Base-by-base conservation (phyloP, 2,888 invertebrate genomes). In the Melanargia galathea region DNA sequence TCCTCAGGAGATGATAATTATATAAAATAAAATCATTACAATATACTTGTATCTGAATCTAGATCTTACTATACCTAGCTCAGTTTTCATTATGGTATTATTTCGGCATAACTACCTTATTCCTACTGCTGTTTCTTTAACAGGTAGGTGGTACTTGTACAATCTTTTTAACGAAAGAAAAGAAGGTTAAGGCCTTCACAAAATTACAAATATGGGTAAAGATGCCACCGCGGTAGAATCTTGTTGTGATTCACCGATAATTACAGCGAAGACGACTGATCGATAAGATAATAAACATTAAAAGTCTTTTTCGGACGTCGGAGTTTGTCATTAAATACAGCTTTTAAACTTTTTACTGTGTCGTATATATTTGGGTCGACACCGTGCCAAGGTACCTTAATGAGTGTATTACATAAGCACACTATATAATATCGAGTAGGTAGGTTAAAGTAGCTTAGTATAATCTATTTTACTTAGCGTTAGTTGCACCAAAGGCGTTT, bases 141-240 rank as follows among this genome's bases (percentile, higher is more conserved):
- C 30, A 8, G n/a, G n/a, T n/a, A n/a, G n/a, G 16, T 7, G n/a
- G 43, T 45, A 35, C 13, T 35, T 6, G 13, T 35, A 20, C 52
- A 16, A 4, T 16, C 10, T 18, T 30, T 30, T 20, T 20, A 18
- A 48, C 22, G 10, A 48, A 16, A 18, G 11, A 46, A 54, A 59
- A 67, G 38, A 51, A 57, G 62, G 62, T 60, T 33, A 65, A 63
- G 67, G 67, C 46, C 59, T 49, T 20, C 43, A 18, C 43, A 43
- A 43, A 18, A 8, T 18, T 45, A 33, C 60, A 54, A 43, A 62
- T 64, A 63, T 60, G 62, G 62, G 48, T 38, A 40, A 64, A 38
- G 52, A 60, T 55, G 54, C 26, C 33, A 63, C 40, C 10, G 38
- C 18, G 18, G 11, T 26, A 22, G 6, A n/a, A 46, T 60, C 45